Percentiles rank a stretch among this genome's conserved stretches.
These are phyloP conservation scores for Tridacna crocea DNA, from an alignment of 2,888 invertebrate genomes.

Conservation along the genomic window DNA sequence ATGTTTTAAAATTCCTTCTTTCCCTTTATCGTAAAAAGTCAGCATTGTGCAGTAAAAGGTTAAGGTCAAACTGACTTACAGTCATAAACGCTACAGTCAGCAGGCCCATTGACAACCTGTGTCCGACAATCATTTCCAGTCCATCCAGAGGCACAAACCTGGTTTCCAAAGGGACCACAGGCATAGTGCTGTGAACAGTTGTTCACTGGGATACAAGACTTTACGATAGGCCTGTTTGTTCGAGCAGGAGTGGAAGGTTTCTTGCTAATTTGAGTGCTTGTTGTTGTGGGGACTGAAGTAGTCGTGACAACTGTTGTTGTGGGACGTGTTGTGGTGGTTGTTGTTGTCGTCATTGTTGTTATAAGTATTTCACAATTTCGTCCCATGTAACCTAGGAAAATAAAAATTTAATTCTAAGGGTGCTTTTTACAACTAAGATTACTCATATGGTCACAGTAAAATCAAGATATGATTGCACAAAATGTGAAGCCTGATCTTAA, in stretches of 20 bases:
- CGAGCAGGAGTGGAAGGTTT: conserved; percentile 16
- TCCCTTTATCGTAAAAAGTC: no score
- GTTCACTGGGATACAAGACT: conserved; percentile 39
- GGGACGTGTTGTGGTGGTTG: conserved; percentile 10
- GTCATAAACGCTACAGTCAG: conserved; percentile 50
- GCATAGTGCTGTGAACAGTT: conserved; percentile 42
- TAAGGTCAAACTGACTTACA: no score
- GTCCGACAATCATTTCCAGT: conserved; percentile 44
- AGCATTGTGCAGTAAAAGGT: no score
- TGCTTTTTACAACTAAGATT: no score
- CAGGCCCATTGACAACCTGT: conserved; percentile 21
- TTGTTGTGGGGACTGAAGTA: conserved; percentile 10
- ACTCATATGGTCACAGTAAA: no score
- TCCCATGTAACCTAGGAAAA: conserved; percentile 40
- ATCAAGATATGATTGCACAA: no score
- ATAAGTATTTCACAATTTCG: conserved; percentile 28
- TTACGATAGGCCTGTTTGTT: conserved; percentile 6
- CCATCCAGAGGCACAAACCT: conserved; percentile 54
- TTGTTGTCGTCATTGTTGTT: conserved; percentile 26
- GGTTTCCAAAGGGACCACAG: conserved; percentile 43
- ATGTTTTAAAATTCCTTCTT: no score
- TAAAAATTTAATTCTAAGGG: no score
- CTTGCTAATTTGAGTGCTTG: conserved; percentile 12
- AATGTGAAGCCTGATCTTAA: no score
- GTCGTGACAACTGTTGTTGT: conserved; percentile 22